These are phyloP conservation scores for Nephrotoma flavescens DNA, from an alignment of 2,888 invertebrate species.

Conservation along the genomic window DNA sequence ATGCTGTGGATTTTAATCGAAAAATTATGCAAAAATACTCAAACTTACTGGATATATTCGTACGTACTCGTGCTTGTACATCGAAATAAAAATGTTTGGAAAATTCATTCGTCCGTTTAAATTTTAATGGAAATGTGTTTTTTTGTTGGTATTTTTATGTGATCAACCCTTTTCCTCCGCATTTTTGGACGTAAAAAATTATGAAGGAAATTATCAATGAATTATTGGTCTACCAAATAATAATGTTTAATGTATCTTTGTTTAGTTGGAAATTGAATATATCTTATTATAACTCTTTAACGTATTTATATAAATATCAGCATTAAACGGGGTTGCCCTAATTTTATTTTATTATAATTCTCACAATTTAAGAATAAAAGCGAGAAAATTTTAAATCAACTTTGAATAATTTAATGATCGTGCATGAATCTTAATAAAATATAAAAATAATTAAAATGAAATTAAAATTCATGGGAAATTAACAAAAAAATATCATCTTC, in stretches of 20 bases:
- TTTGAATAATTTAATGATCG: background rate
- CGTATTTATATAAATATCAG: background rate
- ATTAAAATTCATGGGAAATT: background rate
- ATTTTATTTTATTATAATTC: background rate
- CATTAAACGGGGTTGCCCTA: background rate
- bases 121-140: background rate
- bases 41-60: background rate
- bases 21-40: conserved; percentile 1
- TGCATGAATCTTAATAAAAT: background rate
- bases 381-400: background rate
- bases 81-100: background rate
- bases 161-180: background rate
- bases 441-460: background rate
- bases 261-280: background rate
- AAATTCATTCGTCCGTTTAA: conserved; percentile 1
- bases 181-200: background rate
- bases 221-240: background rate
- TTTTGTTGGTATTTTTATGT: background rate
- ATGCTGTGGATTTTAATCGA: conserved; percentile 2
- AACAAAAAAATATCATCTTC: background rate
- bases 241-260: background rate
- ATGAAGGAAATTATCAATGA: background rate
- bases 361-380: background rate
- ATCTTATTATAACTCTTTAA: background rate
- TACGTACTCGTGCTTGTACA: background rate